Evolutionary conservation across 2,113 vertebrate genomes (phyloP).

Genomic region (Hiodon alosoides): DNA sequence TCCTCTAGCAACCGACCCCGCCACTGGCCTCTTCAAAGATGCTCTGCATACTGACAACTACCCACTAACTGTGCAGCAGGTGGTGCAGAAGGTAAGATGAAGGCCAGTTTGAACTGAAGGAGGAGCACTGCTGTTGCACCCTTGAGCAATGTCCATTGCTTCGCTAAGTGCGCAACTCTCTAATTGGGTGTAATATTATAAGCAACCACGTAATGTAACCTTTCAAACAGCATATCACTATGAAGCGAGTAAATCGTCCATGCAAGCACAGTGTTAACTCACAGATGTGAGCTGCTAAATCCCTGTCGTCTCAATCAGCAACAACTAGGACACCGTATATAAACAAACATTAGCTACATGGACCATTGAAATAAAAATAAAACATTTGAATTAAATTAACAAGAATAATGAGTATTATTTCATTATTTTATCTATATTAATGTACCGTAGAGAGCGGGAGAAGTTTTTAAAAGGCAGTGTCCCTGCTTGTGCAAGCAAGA

Average conservation of each 20-base stretch:
- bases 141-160: too few species aligned
- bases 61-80: too few species aligned
- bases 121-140: neutral
- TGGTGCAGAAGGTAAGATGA: too few species aligned
- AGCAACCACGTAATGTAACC: too few species aligned
- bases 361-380: too few species aligned
- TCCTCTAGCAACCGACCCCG: neutral
- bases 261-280: conserved; percentile 27
- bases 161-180: too few species aligned
- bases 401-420: conserved; percentile 11
- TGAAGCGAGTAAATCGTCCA: conserved; percentile 12
- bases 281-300: conserved; percentile 30
- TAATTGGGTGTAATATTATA: too few species aligned
- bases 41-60: too few species aligned
- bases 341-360: too few species aligned
- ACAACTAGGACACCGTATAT: neutral
- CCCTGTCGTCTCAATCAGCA: conserved; percentile 23
- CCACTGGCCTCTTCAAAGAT: neutral
- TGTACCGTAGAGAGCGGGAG: neutral
- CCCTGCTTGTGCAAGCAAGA: neutral
- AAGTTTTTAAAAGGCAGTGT: neutral
- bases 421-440: neutral
- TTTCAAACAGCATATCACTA: neutral
- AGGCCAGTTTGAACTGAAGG: too few species aligned
- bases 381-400: too few species aligned